Evolutionary conservation across 2,888 invertebrate genomes (phyloP).

Genomic region (Tenthredo distinguenda): DNA sequence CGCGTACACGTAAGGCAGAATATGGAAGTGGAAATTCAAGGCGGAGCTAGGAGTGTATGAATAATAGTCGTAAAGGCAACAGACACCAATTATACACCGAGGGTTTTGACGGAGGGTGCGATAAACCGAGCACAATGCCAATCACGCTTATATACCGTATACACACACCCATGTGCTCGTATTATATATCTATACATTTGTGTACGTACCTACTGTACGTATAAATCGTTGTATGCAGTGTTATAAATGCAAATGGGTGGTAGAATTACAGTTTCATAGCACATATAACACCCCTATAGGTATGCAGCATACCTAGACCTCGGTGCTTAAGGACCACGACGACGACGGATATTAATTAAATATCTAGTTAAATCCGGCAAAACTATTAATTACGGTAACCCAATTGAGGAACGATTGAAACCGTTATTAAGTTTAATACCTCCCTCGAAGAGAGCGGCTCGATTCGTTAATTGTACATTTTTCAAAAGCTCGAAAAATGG

Average conservation of each 20-base stretch:
- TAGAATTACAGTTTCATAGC: neutral
- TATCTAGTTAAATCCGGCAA: neutral
- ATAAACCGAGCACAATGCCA: conserved; percentile 6
- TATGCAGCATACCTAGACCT: no score
- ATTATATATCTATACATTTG: conserved; percentile 7
- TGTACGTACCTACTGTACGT: neutral
- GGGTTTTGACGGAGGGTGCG: neutral
- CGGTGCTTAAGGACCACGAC: neutral
- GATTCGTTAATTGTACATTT: neutral
- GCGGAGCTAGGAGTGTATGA: neutral
- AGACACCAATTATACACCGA: conserved; percentile 22
- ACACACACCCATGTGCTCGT: neutral
- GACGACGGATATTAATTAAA: neutral
- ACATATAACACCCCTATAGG: neutral
- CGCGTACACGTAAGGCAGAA: neutral
- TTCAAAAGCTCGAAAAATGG: neutral
- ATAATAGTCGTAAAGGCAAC: conserved; percentile 32
- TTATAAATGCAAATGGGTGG: conserved; percentile 10
- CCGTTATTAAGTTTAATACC: neutral
- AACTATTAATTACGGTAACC: neutral
- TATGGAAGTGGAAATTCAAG: neutral
- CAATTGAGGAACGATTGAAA: neutral
- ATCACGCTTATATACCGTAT: neutral
- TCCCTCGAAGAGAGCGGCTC: neutral
- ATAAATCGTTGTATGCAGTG: neutral